Conservation (phyloP, 2,888 invertebrate species). For the Andrena bicolor region DNA sequence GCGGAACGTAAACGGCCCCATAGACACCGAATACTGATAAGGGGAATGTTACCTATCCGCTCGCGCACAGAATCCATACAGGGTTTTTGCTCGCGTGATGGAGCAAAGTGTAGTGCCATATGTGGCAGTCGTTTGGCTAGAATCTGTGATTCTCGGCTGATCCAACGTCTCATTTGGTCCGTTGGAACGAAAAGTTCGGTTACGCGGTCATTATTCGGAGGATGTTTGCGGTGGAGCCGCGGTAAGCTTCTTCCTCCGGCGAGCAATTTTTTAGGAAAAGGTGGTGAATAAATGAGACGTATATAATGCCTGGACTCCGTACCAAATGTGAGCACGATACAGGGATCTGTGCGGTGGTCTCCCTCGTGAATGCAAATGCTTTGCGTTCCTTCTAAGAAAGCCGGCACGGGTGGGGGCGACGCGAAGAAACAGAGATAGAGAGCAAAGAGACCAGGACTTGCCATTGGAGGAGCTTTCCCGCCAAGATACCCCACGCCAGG, state of each 20-base stretch:
- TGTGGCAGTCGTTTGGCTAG: too few relatives aligned
- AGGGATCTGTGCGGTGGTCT: constrained; percentile 58
- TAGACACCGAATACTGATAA: not conserved
- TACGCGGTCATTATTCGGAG: not conserved
- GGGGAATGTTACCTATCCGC: not conserved
- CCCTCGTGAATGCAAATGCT: constrained; percentile 76
- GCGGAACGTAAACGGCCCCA: too few relatives aligned
- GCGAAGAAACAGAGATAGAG: not conserved
- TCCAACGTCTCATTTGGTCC: too few relatives aligned
- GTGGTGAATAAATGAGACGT: not conserved
- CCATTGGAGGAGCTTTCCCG: constrained; percentile 74
- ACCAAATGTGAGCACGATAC: not conserved
- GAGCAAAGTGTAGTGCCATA: too few relatives aligned
- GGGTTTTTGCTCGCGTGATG: not conserved
- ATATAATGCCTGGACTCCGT: not conserved
- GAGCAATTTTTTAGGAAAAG: not conserved
- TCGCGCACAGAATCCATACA: not conserved
- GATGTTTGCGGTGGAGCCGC: not conserved
- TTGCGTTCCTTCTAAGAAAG: constrained; percentile 73
- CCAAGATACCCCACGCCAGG: constrained; percentile 66
- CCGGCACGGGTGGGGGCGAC: constrained; percentile 54
- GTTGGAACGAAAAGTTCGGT: not conserved
- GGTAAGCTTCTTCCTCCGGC: not conserved
- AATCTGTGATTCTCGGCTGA: too few relatives aligned
- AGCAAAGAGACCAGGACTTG: constrained; percentile 2